phyloP scores from a whole-genome alignment of 2,888 invertebrate genomes.

The Leucophora obtusa region DNA sequence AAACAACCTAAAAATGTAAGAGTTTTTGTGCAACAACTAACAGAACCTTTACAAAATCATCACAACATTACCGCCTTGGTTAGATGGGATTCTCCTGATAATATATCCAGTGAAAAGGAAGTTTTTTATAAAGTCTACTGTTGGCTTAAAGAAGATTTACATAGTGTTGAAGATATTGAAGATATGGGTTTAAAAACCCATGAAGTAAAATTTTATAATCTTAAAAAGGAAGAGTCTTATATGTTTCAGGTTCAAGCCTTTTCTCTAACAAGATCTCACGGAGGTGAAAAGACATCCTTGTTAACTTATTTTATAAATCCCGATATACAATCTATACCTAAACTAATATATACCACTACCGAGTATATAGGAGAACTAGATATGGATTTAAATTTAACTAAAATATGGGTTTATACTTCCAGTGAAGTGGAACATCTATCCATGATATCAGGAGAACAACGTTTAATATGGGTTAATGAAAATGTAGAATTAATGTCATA shows the following conservation, averaged over 20 bases:
- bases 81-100: constrained; percentile 89
- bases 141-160: constrained; percentile 80
- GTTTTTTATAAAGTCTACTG: constrained; percentile 83
- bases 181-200: constrained; percentile 69
- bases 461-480: constrained; percentile 89
- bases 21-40: constrained; percentile 83
- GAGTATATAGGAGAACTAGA: constrained; percentile 88
- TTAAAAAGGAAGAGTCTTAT: constrained; percentile 83
- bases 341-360: constrained; percentile 85
- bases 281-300: constrained; percentile 83
- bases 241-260: constrained; percentile 87
- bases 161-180: constrained; percentile 75
- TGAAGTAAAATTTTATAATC: constrained; percentile 80
- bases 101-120: constrained; percentile 85
- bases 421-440: constrained; percentile 84
- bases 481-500: constrained; percentile 76
- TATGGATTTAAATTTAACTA: constrained; percentile 84
- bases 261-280: constrained; percentile 84
- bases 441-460: constrained; percentile 83
- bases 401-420: constrained; percentile 82
- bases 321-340: constrained; percentile 88
- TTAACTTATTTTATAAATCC: constrained; percentile 84
- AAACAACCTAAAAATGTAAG: constrained; percentile 86
- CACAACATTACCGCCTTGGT: constrained; percentile 82
- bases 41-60: constrained; percentile 72